Base-by-base conservation (phyloP, 2,113 vertebrate genomes). In the Rhinolophus sinicus region DNA sequence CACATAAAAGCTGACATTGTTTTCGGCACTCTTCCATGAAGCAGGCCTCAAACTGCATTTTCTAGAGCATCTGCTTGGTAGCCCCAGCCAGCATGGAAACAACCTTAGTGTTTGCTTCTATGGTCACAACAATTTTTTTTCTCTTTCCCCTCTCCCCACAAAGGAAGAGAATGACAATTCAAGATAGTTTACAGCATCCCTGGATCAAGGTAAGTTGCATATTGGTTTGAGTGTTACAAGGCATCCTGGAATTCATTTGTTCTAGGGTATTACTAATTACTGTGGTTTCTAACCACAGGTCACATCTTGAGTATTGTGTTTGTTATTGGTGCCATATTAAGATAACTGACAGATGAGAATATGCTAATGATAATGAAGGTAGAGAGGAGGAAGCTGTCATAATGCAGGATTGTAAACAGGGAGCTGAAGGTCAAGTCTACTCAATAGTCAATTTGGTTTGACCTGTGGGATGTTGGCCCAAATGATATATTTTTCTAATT, bases 91-190 rank as follows among this genome's bases (percentile, higher is more conserved):
- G 6, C 83, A 44, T 12, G 40, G 35, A 76, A 56, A 94, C 38
- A 58, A 26, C 26, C 15, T 16, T 13, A 38, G 26, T 40, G 30
- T n/a, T 82, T 95, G 30, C 69, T 67, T 50, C 38, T 72, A 0
- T 93, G 19, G 21, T 95, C 38, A 95, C 28, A n/a, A 30, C 52
- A 2, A 64, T 76, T 72, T 88, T 60, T 65, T 88, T 77, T 96
- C n/a, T 47, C 30, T 67, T 60, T 38, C 64, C 19, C 13, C 11
- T 70, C 75, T 19, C 96, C 47, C 40, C 24, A 35, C 81, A 8
- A 98, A 99, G 99, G 98, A 99, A 99, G 97, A 99, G 99, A 98
- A 99, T 99, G 99, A 99, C 99, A 54, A 99, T 99, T 97, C 98
- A 99, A 98, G 99, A 99, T 93, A 99, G 99, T 98, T 98, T 99